Evolutionary conservation across 2,797 vertebrate species (phyloP).

Genomic region (Darevskia mixta): DNA sequence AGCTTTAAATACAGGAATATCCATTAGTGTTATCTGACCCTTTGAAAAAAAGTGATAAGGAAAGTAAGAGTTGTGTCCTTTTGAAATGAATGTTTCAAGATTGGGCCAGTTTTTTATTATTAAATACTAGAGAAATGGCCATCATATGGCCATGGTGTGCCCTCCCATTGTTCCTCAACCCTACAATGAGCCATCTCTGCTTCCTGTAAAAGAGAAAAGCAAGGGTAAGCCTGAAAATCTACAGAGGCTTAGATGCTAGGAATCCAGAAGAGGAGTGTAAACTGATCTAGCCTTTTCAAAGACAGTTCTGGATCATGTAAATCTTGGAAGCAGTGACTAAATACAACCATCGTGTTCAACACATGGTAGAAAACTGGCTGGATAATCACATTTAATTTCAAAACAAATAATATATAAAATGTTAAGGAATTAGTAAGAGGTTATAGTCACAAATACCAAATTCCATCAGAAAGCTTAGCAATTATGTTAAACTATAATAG

Average conservation of each 20-base stretch:
- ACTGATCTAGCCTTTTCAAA: too few relatives aligned
- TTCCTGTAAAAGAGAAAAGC: neutral
- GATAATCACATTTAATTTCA: too few relatives aligned
- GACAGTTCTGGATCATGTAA: neutral
- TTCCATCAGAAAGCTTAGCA: too few relatives aligned
- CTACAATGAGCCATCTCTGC: neutral
- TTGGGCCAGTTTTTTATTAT: slow-evolving; percentile 8
- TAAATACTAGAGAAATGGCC: neutral
- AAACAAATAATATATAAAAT: too few relatives aligned
- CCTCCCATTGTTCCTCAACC: neutral
- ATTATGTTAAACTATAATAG: too few relatives aligned
- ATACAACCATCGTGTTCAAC: neutral
- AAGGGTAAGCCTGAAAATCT: too few relatives aligned
- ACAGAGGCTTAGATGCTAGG: neutral
- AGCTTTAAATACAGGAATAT: slow-evolving; percentile 97
- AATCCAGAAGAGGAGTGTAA: neutral
- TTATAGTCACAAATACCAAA: too few relatives aligned
- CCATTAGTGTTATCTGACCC: slow-evolving; percentile 99
- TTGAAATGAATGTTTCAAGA: neutral
- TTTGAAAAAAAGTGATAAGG: slow-evolving; percentile 70
- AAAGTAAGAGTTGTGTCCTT: slow-evolving; percentile 41
- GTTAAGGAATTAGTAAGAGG: too few relatives aligned
- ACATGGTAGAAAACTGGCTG: too few relatives aligned
- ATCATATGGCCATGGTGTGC: neutral
- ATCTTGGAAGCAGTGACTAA: too few relatives aligned